These are phyloP conservation scores for Drosophila ogumai DNA, from an alignment of 1,140 invertebrate genomes.

Conservation along the genomic window DNA sequence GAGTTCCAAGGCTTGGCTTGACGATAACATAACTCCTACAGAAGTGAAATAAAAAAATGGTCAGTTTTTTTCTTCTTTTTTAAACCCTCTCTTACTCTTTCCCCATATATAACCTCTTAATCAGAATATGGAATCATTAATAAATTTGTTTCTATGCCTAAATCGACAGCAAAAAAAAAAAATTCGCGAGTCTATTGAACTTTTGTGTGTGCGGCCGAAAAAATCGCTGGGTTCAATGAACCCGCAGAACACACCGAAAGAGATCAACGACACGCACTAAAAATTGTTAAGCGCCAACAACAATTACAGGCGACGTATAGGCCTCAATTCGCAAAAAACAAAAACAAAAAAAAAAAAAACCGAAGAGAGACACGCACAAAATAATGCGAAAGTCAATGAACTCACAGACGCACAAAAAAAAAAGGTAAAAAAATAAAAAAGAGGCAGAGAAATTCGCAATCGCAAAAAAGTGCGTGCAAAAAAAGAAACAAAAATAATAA, in stretches of 20 bases:
- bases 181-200: conserved; percentile 80
- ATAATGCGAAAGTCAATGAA: conserved; percentile 70
- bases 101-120: conserved; percentile 9
- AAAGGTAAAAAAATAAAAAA: conserved; percentile 5
- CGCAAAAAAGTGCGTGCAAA: conserved; percentile 44
- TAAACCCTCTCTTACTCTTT: no score
- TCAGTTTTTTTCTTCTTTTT: not conserved
- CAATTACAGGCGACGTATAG: conserved; percentile 44
- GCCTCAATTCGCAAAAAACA: conserved; percentile 62
- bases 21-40: not conserved
- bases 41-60: not conserved
- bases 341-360: conserved; percentile 37
- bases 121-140: conserved; percentile 31
- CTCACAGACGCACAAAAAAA: conserved; percentile 30
- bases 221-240: conserved; percentile 68
- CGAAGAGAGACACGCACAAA: conserved; percentile 38
- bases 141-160: conserved; percentile 39
- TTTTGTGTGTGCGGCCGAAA: conserved; percentile 50
- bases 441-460: conserved; percentile 42
- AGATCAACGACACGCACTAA: conserved; percentile 82
- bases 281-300: conserved; percentile 36
- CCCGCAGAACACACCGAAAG: conserved; percentile 43
- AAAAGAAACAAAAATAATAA: not conserved
- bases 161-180: conserved; percentile 30
- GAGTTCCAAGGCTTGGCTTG: not conserved